These are phyloP conservation scores for Hydractinia symbiolongicarpus DNA, from an alignment of 30 jellyfish, hydroid and myxozoan genomes.

Conservation along the genomic window DNA sequence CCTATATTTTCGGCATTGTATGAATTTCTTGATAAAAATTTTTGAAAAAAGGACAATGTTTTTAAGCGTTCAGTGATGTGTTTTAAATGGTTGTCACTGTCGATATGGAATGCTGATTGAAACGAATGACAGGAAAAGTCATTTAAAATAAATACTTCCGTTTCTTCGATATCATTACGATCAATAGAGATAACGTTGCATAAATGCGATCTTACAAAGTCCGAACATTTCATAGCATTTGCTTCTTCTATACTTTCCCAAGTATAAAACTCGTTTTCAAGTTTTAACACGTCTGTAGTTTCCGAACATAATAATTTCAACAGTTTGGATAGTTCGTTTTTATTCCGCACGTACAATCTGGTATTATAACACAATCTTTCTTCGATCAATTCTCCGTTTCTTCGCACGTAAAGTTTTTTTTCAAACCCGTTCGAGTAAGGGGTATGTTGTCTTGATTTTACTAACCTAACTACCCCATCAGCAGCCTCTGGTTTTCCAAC, in stretches of 20 bases:
- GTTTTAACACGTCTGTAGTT: neutral
- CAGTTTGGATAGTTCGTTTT: constrained; percentile 7
- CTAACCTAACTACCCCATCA: constrained; percentile 19
- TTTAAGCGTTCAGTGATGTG: neutral
- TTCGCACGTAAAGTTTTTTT: constrained; percentile 13
- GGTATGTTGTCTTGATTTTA: constrained; percentile 3
- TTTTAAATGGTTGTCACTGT: neutral
- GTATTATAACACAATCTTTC: constrained; percentile 15
- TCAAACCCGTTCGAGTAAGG: constrained; percentile 2
- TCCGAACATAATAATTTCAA: constrained; percentile 2
- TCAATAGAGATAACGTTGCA: neutral
- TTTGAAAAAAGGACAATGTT: neutral
- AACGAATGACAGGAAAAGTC: constrained; percentile 12
- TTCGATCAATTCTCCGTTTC: constrained; percentile 9
- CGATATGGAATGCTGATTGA: neutral
- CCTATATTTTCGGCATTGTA: neutral
- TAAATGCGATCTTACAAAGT: constrained; percentile 8
- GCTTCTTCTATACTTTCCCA: neutral
- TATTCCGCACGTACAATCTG: neutral
- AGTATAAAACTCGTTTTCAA: neutral
- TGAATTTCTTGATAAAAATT: neutral
- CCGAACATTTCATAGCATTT: neutral
- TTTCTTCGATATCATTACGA: neutral
- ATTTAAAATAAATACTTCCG: neutral
- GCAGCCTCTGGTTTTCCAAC: neutral